Evolutionary conservation across 1,140 invertebrate genomes (phyloP).

Genomic region (Amphibalanus amphitrite): DNA sequence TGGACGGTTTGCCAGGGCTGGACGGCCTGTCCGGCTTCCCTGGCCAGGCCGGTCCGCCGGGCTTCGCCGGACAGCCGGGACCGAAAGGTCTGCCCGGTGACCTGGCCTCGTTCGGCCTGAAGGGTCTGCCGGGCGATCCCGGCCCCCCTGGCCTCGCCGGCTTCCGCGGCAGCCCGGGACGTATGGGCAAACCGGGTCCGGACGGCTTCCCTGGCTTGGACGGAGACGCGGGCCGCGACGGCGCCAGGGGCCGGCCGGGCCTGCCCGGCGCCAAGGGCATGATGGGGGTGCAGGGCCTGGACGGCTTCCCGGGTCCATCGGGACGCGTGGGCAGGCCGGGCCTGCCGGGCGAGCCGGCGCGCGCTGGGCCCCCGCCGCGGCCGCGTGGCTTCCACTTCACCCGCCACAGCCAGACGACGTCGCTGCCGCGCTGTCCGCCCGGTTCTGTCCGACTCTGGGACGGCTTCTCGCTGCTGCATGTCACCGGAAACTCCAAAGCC

Average conservation of each 20-base stretch:
- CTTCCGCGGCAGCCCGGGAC: not conserved
- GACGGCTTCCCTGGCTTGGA: not conserved
- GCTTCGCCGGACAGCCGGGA: constrained; percentile 47
- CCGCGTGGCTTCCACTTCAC: constrained; percentile 42
- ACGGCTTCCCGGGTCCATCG: constrained; percentile 8
- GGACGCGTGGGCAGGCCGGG: constrained; percentile 8
- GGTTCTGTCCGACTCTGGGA: constrained; percentile 77
- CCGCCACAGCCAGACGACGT: constrained; percentile 74
- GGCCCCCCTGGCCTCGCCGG: constrained; percentile 9
- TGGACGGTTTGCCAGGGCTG: constrained; percentile 37
- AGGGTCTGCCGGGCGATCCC: constrained; percentile 1
- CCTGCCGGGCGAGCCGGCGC: constrained; percentile 24
- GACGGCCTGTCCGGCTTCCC: constrained; percentile 15
- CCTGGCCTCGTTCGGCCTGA: constrained; percentile 13
- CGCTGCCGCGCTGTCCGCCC: constrained; percentile 66
- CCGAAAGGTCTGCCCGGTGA: not conserved
- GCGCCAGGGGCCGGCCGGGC: constrained; percentile 9
- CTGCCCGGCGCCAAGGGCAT: constrained; percentile 7
- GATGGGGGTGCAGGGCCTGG: constrained; percentile 4
- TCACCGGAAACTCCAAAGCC: constrained; percentile 76
- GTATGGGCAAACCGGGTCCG: not conserved
- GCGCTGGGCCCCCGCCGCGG: constrained; percentile 43
- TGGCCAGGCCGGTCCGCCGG: constrained; percentile 33
- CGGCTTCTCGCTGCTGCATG: constrained; percentile 86
- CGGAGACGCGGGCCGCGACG: constrained; percentile 8